Evolutionary conservation across 2,888 invertebrate species (phyloP).

Genomic region (Deroplatys truncata): DNA sequence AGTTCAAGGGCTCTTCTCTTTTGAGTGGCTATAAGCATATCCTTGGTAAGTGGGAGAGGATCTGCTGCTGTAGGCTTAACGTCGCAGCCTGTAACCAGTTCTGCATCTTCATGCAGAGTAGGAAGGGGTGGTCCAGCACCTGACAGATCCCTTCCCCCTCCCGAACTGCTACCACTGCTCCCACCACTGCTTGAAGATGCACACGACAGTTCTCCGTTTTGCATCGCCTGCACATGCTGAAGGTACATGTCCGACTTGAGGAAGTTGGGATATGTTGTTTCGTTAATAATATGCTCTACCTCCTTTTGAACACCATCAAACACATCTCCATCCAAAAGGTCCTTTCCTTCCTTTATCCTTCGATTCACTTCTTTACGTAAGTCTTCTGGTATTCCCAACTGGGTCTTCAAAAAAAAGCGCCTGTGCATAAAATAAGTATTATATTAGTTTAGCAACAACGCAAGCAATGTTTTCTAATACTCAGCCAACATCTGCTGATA

Average conservation of each 20-base stretch:
- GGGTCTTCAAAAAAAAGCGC: slow-evolving; percentile 74
- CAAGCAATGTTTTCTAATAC: no score
- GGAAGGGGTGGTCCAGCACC: slow-evolving; percentile 45
- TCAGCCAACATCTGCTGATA: no score
- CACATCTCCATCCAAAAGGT: slow-evolving; percentile 60
- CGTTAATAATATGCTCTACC: slow-evolving; percentile 78
- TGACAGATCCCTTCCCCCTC: slow-evolving; percentile 34
- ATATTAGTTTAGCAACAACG: neutral
- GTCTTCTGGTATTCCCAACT: slow-evolving; percentile 78
- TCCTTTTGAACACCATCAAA: slow-evolving; percentile 82
- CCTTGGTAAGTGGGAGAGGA: slow-evolving; percentile 65
- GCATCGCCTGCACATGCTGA: slow-evolving; percentile 67
- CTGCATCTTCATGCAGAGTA: slow-evolving; percentile 82
- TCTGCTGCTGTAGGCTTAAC: neutral
- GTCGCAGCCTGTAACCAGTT: slow-evolving; percentile 48
- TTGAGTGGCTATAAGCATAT: slow-evolving; percentile 75
- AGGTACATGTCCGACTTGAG: slow-evolving; percentile 90
- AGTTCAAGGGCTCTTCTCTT: slow-evolving; percentile 57
- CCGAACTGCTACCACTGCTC: slow-evolving; percentile 40
- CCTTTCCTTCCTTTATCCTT: slow-evolving; percentile 60
- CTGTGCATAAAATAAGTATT: slow-evolving; percentile 25
- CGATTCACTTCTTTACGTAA: slow-evolving; percentile 73
- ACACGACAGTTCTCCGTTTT: slow-evolving; percentile 25
- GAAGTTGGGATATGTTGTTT: slow-evolving; percentile 88
- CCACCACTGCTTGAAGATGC: slow-evolving; percentile 12